A percentile compares a stretch with the other conserved stretches of the same genome.
These are phyloP conservation scores for Drosophila kepulauana DNA, from an alignment of 1,140 invertebrate genomes.

Conservation along the genomic window DNA sequence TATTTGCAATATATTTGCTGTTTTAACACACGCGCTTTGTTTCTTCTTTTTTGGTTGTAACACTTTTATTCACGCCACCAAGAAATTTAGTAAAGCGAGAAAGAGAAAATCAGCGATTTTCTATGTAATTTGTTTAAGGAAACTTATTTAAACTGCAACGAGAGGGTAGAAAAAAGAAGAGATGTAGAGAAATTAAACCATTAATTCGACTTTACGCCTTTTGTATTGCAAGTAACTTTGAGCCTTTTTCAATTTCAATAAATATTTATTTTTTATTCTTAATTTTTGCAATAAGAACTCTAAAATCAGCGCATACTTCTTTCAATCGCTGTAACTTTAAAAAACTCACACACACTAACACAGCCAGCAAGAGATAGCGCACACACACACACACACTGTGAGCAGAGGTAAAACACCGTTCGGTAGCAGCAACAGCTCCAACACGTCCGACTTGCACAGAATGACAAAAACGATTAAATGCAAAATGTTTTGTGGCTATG, in stretches of 20 bases:
- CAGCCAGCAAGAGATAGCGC: constrained; percentile 64
- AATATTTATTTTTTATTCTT: background rate
- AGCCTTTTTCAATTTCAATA: constrained; percentile 9
- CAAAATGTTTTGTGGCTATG: constrained; percentile 39
- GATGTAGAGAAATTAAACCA: constrained; percentile 57
- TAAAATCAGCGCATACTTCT: constrained; percentile 53
- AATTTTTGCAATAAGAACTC: constrained; percentile 33
- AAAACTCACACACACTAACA: constrained; percentile 70
- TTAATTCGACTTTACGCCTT: constrained; percentile 39
- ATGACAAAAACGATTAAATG: constrained; percentile 66
- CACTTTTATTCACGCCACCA: constrained; percentile 53
- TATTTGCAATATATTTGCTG: constrained; percentile 48
- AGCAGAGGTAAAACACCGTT: constrained; percentile 47
- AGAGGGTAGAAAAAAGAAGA: constrained; percentile 67
- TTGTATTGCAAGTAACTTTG: constrained; percentile 5
- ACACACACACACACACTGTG: constrained; percentile 51
- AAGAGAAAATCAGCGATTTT: constrained; percentile 64
- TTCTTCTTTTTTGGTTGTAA: constrained; percentile 29
- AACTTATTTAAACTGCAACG: constrained; percentile 76
- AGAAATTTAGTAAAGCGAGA: constrained; percentile 68
- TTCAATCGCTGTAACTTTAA: constrained; percentile 49
- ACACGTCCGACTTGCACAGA: constrained; percentile 73
- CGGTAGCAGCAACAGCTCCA: constrained; percentile 49
- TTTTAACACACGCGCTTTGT: constrained; percentile 64
- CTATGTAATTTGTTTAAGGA: constrained; percentile 56